Percentiles rank a stretch among this genome's conserved stretches.
Conservation (phyloP, 2,888 invertebrate genomes). For the Arenicola marina region DNA sequence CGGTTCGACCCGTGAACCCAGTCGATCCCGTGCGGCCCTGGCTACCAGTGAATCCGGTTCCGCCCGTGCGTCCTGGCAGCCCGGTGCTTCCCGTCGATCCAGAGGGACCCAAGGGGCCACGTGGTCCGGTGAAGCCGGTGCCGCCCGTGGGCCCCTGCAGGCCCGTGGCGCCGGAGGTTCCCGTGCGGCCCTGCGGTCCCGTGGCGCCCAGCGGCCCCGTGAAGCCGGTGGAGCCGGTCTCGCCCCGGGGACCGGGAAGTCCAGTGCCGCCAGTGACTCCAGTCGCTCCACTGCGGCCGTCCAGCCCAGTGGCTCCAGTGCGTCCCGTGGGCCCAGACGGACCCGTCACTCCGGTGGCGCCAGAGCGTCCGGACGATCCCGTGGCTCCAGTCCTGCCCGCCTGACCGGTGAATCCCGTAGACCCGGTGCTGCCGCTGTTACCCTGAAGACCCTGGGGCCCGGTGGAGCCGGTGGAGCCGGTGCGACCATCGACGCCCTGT, state of each 20-base stretch:
- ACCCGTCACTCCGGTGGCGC: slow-evolving; percentile 8
- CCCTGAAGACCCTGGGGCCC: background rate
- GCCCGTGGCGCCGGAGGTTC: background rate
- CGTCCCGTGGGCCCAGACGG: slow-evolving; percentile 15
- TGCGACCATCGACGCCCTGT: slow-evolving; percentile 8
- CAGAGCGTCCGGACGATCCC: background rate
- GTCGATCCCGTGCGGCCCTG: slow-evolving; percentile 12
- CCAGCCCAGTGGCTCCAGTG: slow-evolving; percentile 11
- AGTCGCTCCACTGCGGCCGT: background rate
- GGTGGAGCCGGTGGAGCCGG: too few relatives aligned
- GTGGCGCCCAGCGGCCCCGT: background rate
- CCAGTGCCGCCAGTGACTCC: slow-evolving; percentile 4
- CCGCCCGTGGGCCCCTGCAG: background rate
- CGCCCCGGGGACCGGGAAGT: background rate
- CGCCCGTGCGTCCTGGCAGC: background rate
- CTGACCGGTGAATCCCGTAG: background rate
- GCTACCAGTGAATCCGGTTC: slow-evolving; percentile 10
- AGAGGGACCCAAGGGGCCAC: background rate
- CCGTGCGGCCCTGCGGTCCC: background rate
- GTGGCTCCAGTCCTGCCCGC: slow-evolving; percentile 1
- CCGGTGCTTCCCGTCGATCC: slow-evolving; percentile 2
- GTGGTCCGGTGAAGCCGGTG: background rate
- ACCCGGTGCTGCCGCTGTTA: background rate
- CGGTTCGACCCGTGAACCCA: slow-evolving; percentile 9
- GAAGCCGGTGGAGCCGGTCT: background rate